Evolutionary conservation across 2,113 vertebrate species (phyloP), one percentile per base, ranked within the genome.

Genomic region (Boleophthalmus pectinirostris): DNA sequence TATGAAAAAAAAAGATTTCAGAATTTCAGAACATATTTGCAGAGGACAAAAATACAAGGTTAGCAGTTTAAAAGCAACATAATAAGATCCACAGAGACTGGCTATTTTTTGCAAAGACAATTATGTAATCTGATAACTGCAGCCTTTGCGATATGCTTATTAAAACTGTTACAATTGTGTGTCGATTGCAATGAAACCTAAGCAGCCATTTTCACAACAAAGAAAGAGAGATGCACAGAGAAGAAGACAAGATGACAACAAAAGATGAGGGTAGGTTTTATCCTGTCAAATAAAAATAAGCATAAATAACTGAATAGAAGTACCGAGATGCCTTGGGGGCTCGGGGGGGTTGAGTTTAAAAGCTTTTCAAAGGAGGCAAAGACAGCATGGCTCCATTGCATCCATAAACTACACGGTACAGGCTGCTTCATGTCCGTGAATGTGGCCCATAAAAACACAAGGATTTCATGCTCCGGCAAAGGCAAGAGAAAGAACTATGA

Each of bases 261-360:
- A 12, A 56, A 21, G 54, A 56, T 65, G 38, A 73, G 46, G 75
- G 76, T 16, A 4, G 3, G 21, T 66, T 67, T 68, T 18, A 54
- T 79, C 57, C 66, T 45, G 79, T 75, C 15, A 24, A 29, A 63
- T 53, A 38, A 43, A 10, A 51, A 60, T 71, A 79, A 58, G 8
- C 38, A 81, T 53, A 66, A 73, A 70, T 71, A 38, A 76, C 45
- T 20, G 58, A n/a, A 20, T 45, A 58, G 29, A 70, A 80, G 60
- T 54, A 20, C 43, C 56, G 66, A 57, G 68, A 73, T 0, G 13
- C 46, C 58, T 57, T 20, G 71, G 29, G 66, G 46, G 6, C 58
- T 61, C 15, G 69, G 29, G 64, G 46, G 6, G 13, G 57, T 73
- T 72, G 13, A 20, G 68, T 84, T 58, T 20, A 10, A 21, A 43